Conservation (phyloP, 2,888 invertebrate species). For the Drosophila demipolita region DNA sequence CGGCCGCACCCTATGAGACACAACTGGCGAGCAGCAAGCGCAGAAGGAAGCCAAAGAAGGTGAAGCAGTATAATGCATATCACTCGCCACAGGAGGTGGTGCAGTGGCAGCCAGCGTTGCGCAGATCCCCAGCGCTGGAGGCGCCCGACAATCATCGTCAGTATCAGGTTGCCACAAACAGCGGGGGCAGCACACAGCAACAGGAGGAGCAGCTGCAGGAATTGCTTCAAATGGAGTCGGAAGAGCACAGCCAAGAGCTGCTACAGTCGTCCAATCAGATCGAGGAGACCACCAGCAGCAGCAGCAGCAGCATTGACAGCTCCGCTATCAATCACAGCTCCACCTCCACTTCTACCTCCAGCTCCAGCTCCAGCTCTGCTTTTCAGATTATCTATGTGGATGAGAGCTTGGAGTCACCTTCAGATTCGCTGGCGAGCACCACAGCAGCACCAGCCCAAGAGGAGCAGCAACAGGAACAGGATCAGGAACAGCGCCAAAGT, state of each 20-base stretch:
- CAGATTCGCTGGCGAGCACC: conserved; percentile 20
- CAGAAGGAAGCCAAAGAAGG: conserved; percentile 59
- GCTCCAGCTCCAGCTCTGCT: conserved; percentile 23
- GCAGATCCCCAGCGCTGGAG: conserved; percentile 18
- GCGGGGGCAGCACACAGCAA: conserved; percentile 1
- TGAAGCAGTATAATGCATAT: conserved; percentile 69
- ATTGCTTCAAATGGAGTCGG: conserved; percentile 1
- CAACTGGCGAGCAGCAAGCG: conserved; percentile 43
- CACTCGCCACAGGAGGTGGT: conserved; percentile 75
- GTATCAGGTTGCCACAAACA: conserved; percentile 2
- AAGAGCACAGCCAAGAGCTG: conserved; percentile 20
- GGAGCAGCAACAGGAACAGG: background rate
- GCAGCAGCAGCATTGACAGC: conserved; percentile 4
- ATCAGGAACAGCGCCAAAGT: conserved; percentile 47
- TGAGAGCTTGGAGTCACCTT: conserved; percentile 71
- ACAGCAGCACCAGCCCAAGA: conserved; percentile 8
- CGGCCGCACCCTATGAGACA: conserved; percentile 48
- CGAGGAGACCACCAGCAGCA: conserved; percentile 6
- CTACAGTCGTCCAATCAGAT: background rate
- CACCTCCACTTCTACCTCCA: background rate
- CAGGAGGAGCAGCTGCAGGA: conserved; percentile 7
- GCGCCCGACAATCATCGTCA: conserved; percentile 70
- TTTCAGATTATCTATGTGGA: conserved; percentile 76
- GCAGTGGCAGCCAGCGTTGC: conserved; percentile 56
- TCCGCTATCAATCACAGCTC: background rate